Evolutionary conservation across 2,888 invertebrate species (phyloP).

Genomic region (Drosophila picticornis): DNA sequence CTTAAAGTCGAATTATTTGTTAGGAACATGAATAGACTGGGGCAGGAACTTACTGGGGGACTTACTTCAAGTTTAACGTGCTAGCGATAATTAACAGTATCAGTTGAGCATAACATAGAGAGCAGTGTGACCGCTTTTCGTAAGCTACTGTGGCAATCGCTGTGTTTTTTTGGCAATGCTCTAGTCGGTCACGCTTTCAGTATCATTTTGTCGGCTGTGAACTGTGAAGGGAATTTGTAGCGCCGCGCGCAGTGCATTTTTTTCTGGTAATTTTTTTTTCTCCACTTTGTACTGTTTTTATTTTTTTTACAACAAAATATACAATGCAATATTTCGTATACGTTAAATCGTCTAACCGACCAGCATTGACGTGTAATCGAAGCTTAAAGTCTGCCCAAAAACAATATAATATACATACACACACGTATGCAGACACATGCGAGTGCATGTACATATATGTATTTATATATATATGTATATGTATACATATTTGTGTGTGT

Average conservation of each 20-base stretch:
- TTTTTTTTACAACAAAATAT: constrained; percentile 33
- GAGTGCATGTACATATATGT: constrained; percentile 42
- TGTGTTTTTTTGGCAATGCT: constrained; percentile 19
- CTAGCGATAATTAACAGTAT: constrained; percentile 16
- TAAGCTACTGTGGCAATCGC: background rate
- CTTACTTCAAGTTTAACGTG: background rate
- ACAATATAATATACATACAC: constrained; percentile 59
- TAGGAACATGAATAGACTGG: too few species aligned
- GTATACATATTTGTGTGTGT: background rate
- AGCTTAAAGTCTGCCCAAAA: constrained; percentile 39
- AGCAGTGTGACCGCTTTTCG: constrained; percentile 11
- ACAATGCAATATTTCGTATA: constrained; percentile 43
- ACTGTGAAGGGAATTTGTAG: constrained; percentile 66
- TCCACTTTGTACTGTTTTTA: constrained; percentile 54
- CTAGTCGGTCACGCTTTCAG: constrained; percentile 60
- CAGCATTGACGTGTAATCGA: constrained; percentile 47
- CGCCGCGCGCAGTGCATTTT: constrained; percentile 78
- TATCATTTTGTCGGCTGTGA: constrained; percentile 68
- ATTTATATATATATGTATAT: background rate
- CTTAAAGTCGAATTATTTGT: background rate
- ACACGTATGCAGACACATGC: constrained; percentile 55
- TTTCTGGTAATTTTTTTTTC: constrained; percentile 76
- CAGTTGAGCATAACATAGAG: constrained; percentile 12
- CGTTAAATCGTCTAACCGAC: constrained; percentile 34
- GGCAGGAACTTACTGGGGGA: background rate